Evolutionary conservation across 2,113 vertebrate species (phyloP).

Genomic region (Daboia siamensis): DNA sequence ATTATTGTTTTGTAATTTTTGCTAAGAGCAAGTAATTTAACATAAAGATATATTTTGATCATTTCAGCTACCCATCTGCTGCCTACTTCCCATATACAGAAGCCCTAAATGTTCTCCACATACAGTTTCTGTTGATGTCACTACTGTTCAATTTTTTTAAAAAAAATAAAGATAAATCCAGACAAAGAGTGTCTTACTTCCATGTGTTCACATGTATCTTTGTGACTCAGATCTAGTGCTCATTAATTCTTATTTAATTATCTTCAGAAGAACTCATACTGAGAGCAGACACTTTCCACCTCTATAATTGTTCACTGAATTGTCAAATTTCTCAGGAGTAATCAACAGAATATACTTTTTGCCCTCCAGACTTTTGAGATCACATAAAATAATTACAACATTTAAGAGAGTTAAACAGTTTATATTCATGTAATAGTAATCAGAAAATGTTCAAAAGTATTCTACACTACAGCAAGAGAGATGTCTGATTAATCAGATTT

Average conservation of each 20-base stretch:
- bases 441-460: conserved; percentile 42
- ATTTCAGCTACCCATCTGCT: background rate
- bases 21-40: background rate
- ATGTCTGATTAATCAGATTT: conserved; percentile 35
- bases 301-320: conserved; percentile 28
- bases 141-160: background rate
- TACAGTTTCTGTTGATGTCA: background rate
- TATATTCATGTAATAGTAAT: conserved; percentile 51
- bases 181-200: background rate
- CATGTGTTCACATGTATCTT: background rate
- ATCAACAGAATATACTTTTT: conserved; percentile 37
- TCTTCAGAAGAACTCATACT: conserved; percentile 31
- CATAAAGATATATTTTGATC: background rate
- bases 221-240: background rate
- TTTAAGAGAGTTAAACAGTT: conserved; percentile 39
- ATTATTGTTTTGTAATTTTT: background rate
- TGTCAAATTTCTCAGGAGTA: conserved; percentile 30
- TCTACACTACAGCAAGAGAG: conserved; percentile 25
- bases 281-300: conserved; percentile 30
- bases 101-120: background rate
- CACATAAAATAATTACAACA: conserved; percentile 47
- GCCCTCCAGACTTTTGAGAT: conserved; percentile 42
- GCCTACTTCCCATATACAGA: background rate
- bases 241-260: conserved; percentile 49
- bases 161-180: background rate